A percentile compares a stretch with the other conserved stretches of the same genome.
These are phyloP conservation scores for Rhadina sibilatrix DNA, from an alignment of 2,113 vertebrate genomes.

Conservation along the genomic window DNA sequence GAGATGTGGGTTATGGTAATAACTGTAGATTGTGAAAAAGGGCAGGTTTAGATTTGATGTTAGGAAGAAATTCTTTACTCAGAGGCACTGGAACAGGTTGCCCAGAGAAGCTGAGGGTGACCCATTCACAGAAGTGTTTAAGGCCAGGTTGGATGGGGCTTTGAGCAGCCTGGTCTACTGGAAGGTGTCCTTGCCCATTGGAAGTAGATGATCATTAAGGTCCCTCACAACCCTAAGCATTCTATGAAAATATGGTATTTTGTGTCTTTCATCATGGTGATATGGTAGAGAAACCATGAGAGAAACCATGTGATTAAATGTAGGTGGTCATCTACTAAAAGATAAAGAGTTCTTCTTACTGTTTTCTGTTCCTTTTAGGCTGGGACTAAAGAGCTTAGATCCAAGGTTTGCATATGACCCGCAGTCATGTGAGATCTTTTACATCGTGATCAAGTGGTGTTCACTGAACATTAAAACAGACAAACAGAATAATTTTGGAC, in stretches of 20 bases:
- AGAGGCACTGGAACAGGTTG: no score
- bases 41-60: neutral
- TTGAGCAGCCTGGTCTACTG: neutral
- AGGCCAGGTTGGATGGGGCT: neutral
- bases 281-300: neutral
- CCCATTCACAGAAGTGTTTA: neutral
- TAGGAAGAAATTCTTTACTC: neutral
- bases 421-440: neutral
- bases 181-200: neutral
- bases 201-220: neutral
- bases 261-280: neutral
- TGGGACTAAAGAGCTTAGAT: neutral
- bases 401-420: fast-evolving
- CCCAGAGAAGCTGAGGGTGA: neutral
- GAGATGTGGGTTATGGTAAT: neutral
- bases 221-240: no score
- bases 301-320: neutral
- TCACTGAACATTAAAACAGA: neutral
- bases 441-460: neutral
- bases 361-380: neutral
- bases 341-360: neutral
- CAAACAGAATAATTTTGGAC: neutral
- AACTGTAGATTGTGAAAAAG: neutral
- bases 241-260: neutral
- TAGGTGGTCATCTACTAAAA: neutral